Evolutionary conservation across 2,797 vertebrate genomes (phyloP), one percentile per base, ranked within the genome.

Genomic region (Coilia nasus): DNA sequence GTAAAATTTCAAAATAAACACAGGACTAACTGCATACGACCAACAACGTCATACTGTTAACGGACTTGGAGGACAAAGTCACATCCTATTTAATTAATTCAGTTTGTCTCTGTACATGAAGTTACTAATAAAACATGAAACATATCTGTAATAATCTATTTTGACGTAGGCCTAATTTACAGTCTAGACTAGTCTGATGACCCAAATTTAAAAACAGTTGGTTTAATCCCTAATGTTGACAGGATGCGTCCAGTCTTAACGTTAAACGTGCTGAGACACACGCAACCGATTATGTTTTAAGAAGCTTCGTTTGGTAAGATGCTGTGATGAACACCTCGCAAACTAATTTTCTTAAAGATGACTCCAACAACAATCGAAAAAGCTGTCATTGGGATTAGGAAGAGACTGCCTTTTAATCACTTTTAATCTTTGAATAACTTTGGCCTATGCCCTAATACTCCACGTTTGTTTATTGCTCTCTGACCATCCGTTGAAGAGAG

Each of bases 351-450:
- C 71, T 44, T 19, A 21, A n/a, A 78, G 60, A 25, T 64, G n/a
- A 85, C 86, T 86, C 88, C 86, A 14, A 7, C 7, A 78, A 78
- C 71, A 35, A 9, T n/a, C 9, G 31, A 12, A 23, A 67, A 78
- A 89, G 12, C 35, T 87, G 90, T 92, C 94, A 94, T 89, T 85
- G 93, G 94, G 94, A 95, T 92, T 93, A 90, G 84, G 83, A 89
- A 93, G 93, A 95, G 94, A 94, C 92, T 83, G 90, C 90, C 92
- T 91, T 90, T 94, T 94, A 93, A 95, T 96, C 93, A 94, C 91
- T 91, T 93, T 95, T 95, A 93, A 95, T 94, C 94, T 93, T n/a
- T n/a, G n/a, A n/a, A 83, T 93, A 87, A 83, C 90, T 89, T 50
- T 83, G 83, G 85, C 89, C 90, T 88, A 90, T 94, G 94, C 93